Conservation (phyloP, 2,797 vertebrate genomes). For the Malurus leucopterus region DNA sequence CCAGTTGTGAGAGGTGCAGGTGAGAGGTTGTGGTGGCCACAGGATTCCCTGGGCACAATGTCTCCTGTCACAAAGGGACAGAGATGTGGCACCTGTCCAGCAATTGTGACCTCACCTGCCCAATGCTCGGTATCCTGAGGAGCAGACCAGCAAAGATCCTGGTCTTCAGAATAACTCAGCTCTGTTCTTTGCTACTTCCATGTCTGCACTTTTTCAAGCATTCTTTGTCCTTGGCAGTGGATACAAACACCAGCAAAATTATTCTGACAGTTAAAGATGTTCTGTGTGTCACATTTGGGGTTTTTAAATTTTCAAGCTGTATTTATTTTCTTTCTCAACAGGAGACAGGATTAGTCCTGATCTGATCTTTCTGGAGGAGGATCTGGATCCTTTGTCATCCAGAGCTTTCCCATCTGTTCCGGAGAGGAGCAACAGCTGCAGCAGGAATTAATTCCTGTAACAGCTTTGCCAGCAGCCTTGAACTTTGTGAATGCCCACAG, state of each 20-base stretch:
- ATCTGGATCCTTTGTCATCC: background rate
- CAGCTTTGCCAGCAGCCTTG: background rate
- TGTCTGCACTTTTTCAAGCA: background rate
- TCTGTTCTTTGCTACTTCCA: background rate
- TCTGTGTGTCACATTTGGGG: accelerated
- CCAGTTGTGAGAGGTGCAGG: background rate
- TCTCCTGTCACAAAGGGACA: background rate
- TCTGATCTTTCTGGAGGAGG: background rate
- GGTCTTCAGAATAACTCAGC: background rate
- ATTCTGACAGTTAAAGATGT: background rate
- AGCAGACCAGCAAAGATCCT: background rate
- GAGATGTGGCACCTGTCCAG: background rate
- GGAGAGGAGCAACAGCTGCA: background rate
- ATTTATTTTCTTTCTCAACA: background rate
- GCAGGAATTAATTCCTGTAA: background rate
- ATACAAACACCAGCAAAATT: background rate
- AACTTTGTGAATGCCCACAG: background rate
- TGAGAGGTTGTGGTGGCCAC: too few relatives aligned
- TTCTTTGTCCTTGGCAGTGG: background rate
- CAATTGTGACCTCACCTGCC: background rate
- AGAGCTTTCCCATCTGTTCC: background rate
- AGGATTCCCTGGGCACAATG: background rate
- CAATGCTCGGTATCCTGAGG: background rate
- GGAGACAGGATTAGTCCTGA: accelerated
- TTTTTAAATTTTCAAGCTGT: background rate